phyloP scores from a whole-genome alignment of 2,888 invertebrate species.

The Eupeodes luniger region DNA sequence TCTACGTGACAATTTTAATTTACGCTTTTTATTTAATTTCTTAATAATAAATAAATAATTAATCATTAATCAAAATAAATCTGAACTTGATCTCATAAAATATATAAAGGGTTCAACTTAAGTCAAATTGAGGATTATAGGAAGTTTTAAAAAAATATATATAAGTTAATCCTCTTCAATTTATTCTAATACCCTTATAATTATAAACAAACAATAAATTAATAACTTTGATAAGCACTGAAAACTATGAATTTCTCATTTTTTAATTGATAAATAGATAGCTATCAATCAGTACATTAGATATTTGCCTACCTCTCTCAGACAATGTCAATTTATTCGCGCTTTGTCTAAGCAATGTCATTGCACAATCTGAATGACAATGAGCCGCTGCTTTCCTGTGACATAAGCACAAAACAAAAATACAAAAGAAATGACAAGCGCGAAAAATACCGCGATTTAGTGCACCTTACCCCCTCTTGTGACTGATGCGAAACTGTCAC shows the following conservation, averaged over 20 bases:
- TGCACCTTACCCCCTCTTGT: not conserved
- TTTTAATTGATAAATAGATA: not conserved
- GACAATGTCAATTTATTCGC: constrained; percentile 14
- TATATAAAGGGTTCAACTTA: not conserved
- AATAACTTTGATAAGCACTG: not conserved
- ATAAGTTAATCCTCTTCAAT: not conserved
- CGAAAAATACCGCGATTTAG: not conserved
- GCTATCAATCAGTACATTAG: not conserved
- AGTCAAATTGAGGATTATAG: not conserved
- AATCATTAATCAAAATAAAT: not conserved
- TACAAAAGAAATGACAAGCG: not conserved
- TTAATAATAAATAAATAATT: not conserved
- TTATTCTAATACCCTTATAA: not conserved
- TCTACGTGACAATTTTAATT: not conserved
- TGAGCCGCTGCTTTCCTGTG: constrained; percentile 4
- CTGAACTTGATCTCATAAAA: not conserved
- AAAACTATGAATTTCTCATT: no score
- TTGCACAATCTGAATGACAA: constrained; percentile 14
- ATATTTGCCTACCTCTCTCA: not conserved
- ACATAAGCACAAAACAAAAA: constrained; percentile 12
- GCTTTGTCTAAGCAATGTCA: constrained; percentile 2
- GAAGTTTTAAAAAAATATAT: not conserved
- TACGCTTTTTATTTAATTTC: not conserved
- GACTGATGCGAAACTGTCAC: not conserved
- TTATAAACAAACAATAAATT: not conserved